Evolutionary conservation across 30 jellyfish, hydroid and myxozoan genomes (phyloP).

Genomic region (Haliclystus octoradiatus): DNA sequence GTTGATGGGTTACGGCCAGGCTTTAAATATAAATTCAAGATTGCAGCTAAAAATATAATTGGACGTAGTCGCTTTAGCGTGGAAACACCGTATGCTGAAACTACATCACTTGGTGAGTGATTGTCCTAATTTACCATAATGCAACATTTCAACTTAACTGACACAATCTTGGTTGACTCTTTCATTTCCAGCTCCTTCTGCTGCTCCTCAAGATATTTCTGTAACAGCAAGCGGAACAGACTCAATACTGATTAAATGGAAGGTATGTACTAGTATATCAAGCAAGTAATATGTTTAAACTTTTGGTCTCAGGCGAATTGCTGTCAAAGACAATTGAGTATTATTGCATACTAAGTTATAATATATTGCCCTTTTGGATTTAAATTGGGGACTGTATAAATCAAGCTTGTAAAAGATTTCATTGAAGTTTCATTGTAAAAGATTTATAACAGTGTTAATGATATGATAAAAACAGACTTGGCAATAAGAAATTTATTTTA

Average conservation of each 20-base stretch:
- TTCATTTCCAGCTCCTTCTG: conserved; percentile 65
- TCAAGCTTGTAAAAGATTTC: no score
- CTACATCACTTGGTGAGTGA: conserved; percentile 39
- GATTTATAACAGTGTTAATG: background rate
- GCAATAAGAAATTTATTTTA: no score
- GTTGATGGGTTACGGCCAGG: conserved; percentile 55
- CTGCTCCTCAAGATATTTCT: conserved; percentile 48
- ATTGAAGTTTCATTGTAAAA: no score
- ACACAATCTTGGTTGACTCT: no score
- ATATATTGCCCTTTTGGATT: no score
- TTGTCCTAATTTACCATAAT: no score
- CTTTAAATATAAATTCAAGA: conserved; percentile 41
- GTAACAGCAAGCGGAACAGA: conserved; percentile 29
- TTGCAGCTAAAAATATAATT: conserved; percentile 65
- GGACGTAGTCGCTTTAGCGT: conserved; percentile 61
- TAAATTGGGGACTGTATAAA: no score
- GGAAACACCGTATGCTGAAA: conserved; percentile 30
- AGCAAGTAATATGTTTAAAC: no score
- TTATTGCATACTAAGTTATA: no score
- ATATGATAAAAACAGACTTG: background rate
- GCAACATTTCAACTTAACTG: no score
- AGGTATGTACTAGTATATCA: conserved; percentile 52
- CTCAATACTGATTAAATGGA: conserved; percentile 54
- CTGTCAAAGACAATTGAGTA: no score
- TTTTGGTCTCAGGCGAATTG: no score